A percentile compares a stretch with the other conserved stretches of the same genome.
Evolutionary conservation across 2,113 vertebrate species (phyloP).

Genomic region (Columbina picui): DNA sequence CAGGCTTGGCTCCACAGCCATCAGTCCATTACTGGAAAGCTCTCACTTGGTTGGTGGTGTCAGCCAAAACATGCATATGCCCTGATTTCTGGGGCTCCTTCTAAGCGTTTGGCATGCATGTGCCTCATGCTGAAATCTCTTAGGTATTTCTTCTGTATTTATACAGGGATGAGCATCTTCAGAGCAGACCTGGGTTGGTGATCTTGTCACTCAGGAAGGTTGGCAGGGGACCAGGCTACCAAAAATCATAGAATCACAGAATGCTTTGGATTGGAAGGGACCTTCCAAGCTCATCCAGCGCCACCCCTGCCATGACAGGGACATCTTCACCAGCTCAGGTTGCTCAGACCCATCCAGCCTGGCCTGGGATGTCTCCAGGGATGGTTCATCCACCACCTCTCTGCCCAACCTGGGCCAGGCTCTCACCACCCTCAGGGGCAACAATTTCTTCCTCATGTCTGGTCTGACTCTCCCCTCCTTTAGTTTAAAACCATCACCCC

Average conservation of each 20-base stretch:
- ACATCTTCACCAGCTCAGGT: too few species aligned
- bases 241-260: not conserved
- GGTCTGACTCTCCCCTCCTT: too few species aligned
- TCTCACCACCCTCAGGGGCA: too few species aligned
- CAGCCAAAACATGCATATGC: not conserved
- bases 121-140: not conserved
- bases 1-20: not conserved
- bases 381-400: too few species aligned
- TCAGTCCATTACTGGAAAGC: not conserved
- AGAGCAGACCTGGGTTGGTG: fast-evolving
- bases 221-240: not conserved
- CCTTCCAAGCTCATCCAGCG: too few species aligned
- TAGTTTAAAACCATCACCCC: too few species aligned
- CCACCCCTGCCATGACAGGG: too few species aligned
- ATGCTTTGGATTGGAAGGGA: too few species aligned
- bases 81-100: not conserved
- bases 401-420: too few species aligned
- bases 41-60: not conserved
- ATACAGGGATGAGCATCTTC: not conserved
- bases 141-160: fast-evolving
- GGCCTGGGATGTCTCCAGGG: too few species aligned
- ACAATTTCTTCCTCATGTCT: too few species aligned
- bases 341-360: too few species aligned
- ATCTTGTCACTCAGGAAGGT: not conserved
- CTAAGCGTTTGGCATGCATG: fast-evolving